These are phyloP conservation scores for Sinocyclocheilus anshuiensis DNA, from an alignment of 2,113 vertebrate species.

Conservation along the genomic window DNA sequence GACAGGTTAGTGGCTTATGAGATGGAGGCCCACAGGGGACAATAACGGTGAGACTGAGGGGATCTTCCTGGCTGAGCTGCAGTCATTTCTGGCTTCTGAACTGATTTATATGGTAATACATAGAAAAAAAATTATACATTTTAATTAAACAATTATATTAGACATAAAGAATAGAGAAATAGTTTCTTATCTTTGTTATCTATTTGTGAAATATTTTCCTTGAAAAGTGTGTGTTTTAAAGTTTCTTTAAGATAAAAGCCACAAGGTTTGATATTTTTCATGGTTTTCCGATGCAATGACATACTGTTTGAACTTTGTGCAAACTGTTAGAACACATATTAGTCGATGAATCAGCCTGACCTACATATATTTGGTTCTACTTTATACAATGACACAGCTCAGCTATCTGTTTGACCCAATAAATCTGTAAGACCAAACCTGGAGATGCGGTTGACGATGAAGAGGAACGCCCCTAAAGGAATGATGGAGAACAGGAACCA, in stretches of 20 bases:
- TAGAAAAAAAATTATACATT: not conserved
- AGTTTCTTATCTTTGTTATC: not conserved
- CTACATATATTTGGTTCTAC: not conserved
- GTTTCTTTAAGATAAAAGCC: too few species aligned
- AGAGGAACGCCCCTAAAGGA: conserved; percentile 76
- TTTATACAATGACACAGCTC: not conserved
- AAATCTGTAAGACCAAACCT: conserved; percentile 69
- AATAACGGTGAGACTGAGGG: conserved; percentile 35
- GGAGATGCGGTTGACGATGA: conserved; percentile 74
- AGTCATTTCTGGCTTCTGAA: conserved; percentile 45
- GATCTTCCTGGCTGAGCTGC: conserved; percentile 45
- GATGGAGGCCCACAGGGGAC: conserved; percentile 53
- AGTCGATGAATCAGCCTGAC: not conserved
- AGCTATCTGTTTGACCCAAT: not conserved
- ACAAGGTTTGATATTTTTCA: too few species aligned
- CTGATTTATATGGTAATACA: conserved; percentile 51
- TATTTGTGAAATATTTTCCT: not conserved
- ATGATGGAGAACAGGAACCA: conserved; percentile 72
- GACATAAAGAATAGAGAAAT: not conserved
- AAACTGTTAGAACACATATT: not conserved
- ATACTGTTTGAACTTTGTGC: too few species aligned
- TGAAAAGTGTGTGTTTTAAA: too few species aligned
- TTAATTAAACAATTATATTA: not conserved
- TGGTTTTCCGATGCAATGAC: too few species aligned
- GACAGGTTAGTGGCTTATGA: conserved; percentile 57